Percentiles rank a stretch among this genome's conserved stretches.
Evolutionary conservation across 1,140 invertebrate genomes (phyloP).

Genomic region (Bombus ignitus): DNA sequence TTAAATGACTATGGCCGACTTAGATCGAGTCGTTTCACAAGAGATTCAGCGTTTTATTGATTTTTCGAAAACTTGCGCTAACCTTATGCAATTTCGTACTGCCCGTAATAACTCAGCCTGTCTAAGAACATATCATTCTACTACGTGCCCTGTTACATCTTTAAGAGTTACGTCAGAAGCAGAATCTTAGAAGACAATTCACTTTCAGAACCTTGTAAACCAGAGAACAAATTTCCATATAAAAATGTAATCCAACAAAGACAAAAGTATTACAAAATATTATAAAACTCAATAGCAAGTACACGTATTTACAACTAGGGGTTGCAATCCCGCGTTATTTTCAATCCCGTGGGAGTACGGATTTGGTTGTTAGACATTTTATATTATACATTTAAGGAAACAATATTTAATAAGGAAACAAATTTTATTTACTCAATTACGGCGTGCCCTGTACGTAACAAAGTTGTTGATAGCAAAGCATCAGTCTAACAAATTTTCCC

Average conservation of each 20-base stretch:
- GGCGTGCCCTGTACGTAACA: no score
- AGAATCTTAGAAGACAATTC: no score
- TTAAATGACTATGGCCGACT: not conserved
- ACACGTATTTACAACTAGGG: not conserved
- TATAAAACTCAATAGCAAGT: not conserved
- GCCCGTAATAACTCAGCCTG: not conserved
- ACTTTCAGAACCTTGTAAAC: not conserved
- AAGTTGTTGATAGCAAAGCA: no score
- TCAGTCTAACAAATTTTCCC: no score
- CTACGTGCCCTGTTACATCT: not conserved
- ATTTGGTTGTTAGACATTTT: no score
- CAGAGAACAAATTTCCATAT: not conserved
- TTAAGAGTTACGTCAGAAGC: not conserved
- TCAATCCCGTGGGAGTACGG: no score
- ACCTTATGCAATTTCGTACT: conserved; percentile 1
- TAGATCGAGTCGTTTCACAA: conserved; percentile 11
- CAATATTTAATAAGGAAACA: no score
- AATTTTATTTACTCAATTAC: no score
- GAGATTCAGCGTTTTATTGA: not conserved
- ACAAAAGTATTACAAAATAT: not conserved
- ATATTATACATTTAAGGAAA: no score
- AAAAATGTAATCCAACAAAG: not conserved
- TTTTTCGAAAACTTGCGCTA: conserved; percentile 18
- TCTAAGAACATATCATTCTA: not conserved
- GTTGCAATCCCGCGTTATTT: no score